Base-by-base conservation (phyloP, 2,888 invertebrate species). In the Melanchra persicariae region DNA sequence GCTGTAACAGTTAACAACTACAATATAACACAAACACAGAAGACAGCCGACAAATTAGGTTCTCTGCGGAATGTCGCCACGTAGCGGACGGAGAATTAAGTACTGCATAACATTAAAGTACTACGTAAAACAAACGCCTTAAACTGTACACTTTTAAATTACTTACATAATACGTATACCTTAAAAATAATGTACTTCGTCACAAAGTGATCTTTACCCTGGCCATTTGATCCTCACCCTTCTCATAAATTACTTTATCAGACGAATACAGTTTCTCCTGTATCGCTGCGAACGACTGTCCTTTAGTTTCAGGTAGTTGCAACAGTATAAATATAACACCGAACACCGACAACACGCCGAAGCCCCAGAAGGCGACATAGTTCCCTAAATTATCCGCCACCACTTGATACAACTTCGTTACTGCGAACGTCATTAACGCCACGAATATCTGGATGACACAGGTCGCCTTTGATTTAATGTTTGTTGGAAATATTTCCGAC, bases 381-480 rank as follows among this genome's bases (percentile, higher is more conserved):
- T 93, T 94, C 1, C 96, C 96, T 67, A 96, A 93, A 84, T 90
- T 91, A 80, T 96, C 94, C 17, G 96, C 96, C 17, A 97, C 92
- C 51, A 96, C 94, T 88, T 96, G 96, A 85, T 96, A 97, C 60
- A 96, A 90, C 78, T 97, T 96, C 1, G 97, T 96, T 4, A 97
- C 96, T 22, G 96, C 92, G 83, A 97, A 97, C 1, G 96, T 96
- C 91, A 96, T 96, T 55, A 96, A 86, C 63, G 97, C 96, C 45
- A 96, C 97, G 79, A 96, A 96, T 86, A 97, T 96, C 70, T 97
- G 96, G 65, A 97, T 97, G 8, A 97, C 93, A 77, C 97, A 97
- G 40, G 97, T 97, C 0, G 97, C 97, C 74, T 97, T 95, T 1
- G 97, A 97, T 85, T 97, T 96, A 30, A 97, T 97, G 82, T 97